Conservation (phyloP, 1,140 invertebrate genomes). For the Vanessa tameamea region DNA sequence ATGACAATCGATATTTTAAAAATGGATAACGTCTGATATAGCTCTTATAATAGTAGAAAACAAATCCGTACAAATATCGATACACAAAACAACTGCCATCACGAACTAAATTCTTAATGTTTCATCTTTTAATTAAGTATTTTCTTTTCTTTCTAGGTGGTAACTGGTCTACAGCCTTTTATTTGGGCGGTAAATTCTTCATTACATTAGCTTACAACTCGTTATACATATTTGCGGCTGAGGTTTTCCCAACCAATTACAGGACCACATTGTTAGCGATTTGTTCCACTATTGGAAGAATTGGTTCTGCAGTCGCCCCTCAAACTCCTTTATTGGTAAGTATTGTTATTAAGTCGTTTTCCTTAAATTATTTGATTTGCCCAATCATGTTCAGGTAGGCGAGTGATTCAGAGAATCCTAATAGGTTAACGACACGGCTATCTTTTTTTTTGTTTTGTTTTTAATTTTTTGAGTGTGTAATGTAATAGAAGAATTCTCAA, state of each 20-base stretch:
- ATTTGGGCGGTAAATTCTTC: conserved; percentile 85
- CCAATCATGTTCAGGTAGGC: neutral
- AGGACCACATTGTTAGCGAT: conserved; percentile 84
- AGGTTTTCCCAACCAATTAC: conserved; percentile 87
- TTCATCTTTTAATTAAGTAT: too few relatives aligned
- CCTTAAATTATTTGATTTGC: conserved; percentile 1
- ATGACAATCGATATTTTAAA: neutral
- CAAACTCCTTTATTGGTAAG: conserved; percentile 82
- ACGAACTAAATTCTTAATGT: too few relatives aligned
- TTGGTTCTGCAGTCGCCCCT: conserved; percentile 85
- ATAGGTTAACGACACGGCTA: too few relatives aligned
- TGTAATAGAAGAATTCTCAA: too few relatives aligned
- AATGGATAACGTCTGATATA: neutral
- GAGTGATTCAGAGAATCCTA: neutral
- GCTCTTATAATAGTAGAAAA: too few relatives aligned
- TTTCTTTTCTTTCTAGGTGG: conserved; percentile 54
- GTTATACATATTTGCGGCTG: conserved; percentile 85
- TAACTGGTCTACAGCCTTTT: conserved; percentile 76
- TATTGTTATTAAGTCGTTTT: conserved; percentile 28
- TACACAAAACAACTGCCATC: too few relatives aligned
- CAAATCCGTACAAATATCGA: too few relatives aligned
- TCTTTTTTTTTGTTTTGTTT: too few relatives aligned
- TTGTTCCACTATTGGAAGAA: conserved; percentile 85
- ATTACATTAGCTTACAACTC: conserved; percentile 84
- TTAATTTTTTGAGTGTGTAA: too few relatives aligned